phyloP scores from a whole-genome alignment of 2,113 vertebrate species.

The Oncorhynchus kisutch region DNA sequence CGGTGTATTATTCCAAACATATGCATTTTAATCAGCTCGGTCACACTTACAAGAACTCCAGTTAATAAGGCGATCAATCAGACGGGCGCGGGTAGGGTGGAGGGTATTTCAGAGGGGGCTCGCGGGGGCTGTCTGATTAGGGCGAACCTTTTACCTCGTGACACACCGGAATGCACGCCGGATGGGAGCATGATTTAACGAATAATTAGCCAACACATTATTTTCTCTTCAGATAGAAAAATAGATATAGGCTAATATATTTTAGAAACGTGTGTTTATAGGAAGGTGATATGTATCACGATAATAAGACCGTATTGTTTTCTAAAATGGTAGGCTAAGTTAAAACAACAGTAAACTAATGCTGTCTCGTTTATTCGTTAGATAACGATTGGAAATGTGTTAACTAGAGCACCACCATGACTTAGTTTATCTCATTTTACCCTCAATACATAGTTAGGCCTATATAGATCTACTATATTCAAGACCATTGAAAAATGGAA shows the following conservation, averaged over 20 bases:
- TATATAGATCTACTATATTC: too few species aligned
- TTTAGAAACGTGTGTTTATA: background rate
- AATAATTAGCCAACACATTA: background rate
- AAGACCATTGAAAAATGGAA: too few species aligned
- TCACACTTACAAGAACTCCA: slow-evolving; percentile 99
- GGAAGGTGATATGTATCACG: background rate
- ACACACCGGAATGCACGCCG: background rate
- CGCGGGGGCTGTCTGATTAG: slow-evolving; percentile 38
- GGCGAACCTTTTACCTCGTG: slow-evolving; percentile 31
- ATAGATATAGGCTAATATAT: background rate
- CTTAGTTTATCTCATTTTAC: too few species aligned
- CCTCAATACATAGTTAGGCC: too few species aligned
- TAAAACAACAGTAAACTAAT: too few species aligned
- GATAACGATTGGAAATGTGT: too few species aligned
- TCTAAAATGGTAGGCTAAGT: too few species aligned
- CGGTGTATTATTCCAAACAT: slow-evolving; percentile 98
- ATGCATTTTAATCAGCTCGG: slow-evolving; percentile 98
- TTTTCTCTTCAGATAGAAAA: too few species aligned
- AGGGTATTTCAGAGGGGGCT: background rate
- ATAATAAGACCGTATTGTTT: too few species aligned
- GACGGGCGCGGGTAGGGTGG: slow-evolving; percentile 26
- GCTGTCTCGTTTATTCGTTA: too few species aligned
- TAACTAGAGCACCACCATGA: too few species aligned
- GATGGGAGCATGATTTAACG: background rate
- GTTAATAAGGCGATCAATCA: slow-evolving; percentile 99